A percentile compares a stretch with the other conserved stretches of the same genome.
Evolutionary conservation across 2,797 vertebrate species (phyloP).

Genomic region (Mormyrus proboscirostris): DNA sequence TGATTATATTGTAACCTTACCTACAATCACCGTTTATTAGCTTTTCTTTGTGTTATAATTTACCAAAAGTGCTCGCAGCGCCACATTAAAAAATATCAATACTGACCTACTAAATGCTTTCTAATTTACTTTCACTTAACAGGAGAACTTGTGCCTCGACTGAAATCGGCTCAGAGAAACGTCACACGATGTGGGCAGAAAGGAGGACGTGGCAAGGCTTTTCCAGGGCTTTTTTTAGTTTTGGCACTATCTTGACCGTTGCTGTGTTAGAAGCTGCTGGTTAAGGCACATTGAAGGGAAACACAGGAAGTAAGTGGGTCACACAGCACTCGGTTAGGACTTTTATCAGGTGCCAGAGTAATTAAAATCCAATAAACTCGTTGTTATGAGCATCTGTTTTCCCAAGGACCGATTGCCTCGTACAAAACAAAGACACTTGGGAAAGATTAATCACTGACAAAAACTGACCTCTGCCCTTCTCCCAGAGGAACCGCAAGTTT

Average conservation of each 20-base stretch:
- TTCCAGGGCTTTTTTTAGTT: neutral
- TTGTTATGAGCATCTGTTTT: slow-evolving; percentile 30
- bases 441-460: slow-evolving; percentile 6
- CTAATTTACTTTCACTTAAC: slow-evolving; percentile 54
- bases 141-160: slow-evolving; percentile 24
- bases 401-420: slow-evolving; percentile 12
- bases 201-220: neutral
- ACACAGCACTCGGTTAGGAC: slow-evolving; percentile 19
- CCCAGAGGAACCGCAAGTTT: slow-evolving; percentile 11
- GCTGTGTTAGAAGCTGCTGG: neutral
- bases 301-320: slow-evolving; percentile 26
- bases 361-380: slow-evolving; percentile 34
- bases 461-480: slow-evolving; percentile 1
- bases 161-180: neutral
- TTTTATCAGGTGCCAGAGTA: slow-evolving; percentile 18
- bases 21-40: slow-evolving; percentile 68
- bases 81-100: slow-evolving; percentile 11
- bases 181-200: neutral
- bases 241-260: neutral
- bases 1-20: slow-evolving; percentile 67
- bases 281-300: neutral
- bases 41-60: slow-evolving; percentile 51
- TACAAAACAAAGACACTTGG: slow-evolving; percentile 19
- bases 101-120: slow-evolving; percentile 37
- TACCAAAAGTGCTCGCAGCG: slow-evolving; percentile 28